These are phyloP conservation scores for Myotis davidii DNA, from an alignment of 2,113 vertebrate species.

Conservation along the genomic window DNA sequence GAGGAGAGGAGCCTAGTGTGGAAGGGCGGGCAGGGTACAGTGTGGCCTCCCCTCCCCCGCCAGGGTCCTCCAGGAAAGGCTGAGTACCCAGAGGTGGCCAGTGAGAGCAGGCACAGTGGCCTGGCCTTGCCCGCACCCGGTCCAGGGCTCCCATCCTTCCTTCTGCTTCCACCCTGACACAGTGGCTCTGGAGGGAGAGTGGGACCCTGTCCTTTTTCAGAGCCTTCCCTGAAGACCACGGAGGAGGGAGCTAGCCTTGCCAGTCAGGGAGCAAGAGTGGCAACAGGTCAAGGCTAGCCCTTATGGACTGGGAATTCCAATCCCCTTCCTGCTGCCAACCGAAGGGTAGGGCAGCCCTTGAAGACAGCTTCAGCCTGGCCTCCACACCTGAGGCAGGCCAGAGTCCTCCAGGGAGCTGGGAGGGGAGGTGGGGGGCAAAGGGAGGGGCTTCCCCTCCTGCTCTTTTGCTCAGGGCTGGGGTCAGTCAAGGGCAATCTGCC, in stretches of 20 bases:
- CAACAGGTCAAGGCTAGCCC: slow-evolving; percentile 44
- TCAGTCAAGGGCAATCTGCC: slow-evolving; percentile 65
- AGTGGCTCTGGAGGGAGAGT: slow-evolving; percentile 20
- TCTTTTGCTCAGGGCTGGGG: slow-evolving; percentile 61
- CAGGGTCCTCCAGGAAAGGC: slow-evolving; percentile 50
- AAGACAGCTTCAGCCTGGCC: slow-evolving; percentile 27
- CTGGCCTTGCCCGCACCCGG: not conserved
- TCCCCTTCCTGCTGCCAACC: slow-evolving; percentile 18
- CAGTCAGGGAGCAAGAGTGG: not conserved
- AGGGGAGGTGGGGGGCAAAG: not conserved
- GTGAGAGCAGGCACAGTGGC: not conserved
- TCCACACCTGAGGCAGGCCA: slow-evolving; percentile 6
- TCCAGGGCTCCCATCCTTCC: not conserved
- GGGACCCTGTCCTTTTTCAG: not conserved
- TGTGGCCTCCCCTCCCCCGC: not conserved
- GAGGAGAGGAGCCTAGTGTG: slow-evolving; percentile 57
- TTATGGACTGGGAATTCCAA: slow-evolving; percentile 1
- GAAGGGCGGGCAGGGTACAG: not conserved
- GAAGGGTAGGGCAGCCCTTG: not conserved
- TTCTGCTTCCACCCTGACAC: slow-evolving; percentile 13
- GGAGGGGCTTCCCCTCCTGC: slow-evolving; percentile 44
- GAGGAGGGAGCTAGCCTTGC: slow-evolving; percentile 24
- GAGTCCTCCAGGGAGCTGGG: slow-evolving; percentile 51
- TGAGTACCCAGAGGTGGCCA: slow-evolving; percentile 9
- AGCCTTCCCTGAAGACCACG: slow-evolving; percentile 58